These are phyloP conservation scores for Synanthedon formicaeformis DNA, from an alignment of 2,888 invertebrate species.

Conservation along the genomic window DNA sequence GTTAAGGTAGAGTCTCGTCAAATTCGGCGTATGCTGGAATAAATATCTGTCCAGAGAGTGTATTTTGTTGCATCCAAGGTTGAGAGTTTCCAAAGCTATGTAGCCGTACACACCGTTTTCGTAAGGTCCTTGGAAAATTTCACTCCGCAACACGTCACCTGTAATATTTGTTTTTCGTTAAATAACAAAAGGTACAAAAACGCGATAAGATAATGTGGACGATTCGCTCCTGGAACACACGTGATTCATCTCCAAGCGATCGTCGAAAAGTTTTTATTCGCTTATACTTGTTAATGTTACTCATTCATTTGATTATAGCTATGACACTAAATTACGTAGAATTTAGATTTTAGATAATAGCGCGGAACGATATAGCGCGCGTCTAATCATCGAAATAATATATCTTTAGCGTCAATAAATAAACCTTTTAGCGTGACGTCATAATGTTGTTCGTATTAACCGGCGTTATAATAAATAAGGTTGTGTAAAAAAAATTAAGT, in stretches of 20 bases:
- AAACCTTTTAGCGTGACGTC: no score
- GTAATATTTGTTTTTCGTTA: conserved; percentile 9
- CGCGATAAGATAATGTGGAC: background rate
- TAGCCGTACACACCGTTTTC: conserved; percentile 66
- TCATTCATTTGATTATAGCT: no score
- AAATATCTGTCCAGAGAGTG: conserved; percentile 71
- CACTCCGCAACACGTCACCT: conserved; percentile 73
- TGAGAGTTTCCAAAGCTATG: conserved; percentile 71
- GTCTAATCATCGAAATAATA: no score
- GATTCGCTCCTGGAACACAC: background rate
- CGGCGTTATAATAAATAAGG: no score
- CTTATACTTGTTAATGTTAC: no score
- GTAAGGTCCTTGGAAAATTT: conserved; percentile 77
- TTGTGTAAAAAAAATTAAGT: no score
- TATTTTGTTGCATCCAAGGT: conserved; percentile 74
- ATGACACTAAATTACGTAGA: no score
- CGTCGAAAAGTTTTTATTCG: no score
- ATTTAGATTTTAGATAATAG: no score
- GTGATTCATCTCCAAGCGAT: background rate
- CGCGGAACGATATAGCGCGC: no score
- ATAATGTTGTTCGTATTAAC: no score
- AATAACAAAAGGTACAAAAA: background rate
- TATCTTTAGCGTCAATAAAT: no score
- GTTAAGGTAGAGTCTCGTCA: conserved; percentile 71
- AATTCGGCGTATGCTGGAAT: conserved; percentile 74